Conservation (phyloP, 1,140 invertebrate species). For the Drosophila kepulauana region DNA sequence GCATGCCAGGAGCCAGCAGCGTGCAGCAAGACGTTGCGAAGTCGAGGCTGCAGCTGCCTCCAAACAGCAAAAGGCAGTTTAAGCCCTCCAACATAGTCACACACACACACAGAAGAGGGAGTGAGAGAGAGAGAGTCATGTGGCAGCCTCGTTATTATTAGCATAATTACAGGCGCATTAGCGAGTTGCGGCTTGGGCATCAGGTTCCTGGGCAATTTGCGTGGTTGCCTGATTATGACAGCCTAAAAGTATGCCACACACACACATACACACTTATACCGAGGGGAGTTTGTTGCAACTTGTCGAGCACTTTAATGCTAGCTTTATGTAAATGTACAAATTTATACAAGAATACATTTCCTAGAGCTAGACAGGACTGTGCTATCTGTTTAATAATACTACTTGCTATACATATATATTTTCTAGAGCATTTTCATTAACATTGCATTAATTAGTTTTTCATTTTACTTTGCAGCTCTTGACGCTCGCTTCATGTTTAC, state of each 20-base stretch:
- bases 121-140: conserved; percentile 23
- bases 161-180: conserved; percentile 83
- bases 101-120: background rate
- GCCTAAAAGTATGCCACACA: conserved; percentile 45
- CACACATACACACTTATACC: background rate
- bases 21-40: conserved; percentile 47
- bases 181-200: conserved; percentile 54
- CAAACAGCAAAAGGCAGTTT: conserved; percentile 43
- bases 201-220: conserved; percentile 64
- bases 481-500: conserved; percentile 58
- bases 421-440: conserved; percentile 59
- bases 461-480: conserved; percentile 57
- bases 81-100: conserved; percentile 12
- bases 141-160: conserved; percentile 77
- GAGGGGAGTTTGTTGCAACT: background rate
- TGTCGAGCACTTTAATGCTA: conserved; percentile 19
- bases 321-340: conserved; percentile 31
- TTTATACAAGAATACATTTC: background rate
- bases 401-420: background rate
- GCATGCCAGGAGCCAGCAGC: conserved; percentile 33
- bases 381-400: conserved; percentile 12
- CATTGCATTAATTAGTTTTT: conserved; percentile 73
- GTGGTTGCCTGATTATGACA: conserved; percentile 63
- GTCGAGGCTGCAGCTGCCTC: conserved; percentile 30
- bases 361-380: background rate